Conservation (phyloP, 2,797 vertebrate species). For the Crax fasciolata region DNA sequence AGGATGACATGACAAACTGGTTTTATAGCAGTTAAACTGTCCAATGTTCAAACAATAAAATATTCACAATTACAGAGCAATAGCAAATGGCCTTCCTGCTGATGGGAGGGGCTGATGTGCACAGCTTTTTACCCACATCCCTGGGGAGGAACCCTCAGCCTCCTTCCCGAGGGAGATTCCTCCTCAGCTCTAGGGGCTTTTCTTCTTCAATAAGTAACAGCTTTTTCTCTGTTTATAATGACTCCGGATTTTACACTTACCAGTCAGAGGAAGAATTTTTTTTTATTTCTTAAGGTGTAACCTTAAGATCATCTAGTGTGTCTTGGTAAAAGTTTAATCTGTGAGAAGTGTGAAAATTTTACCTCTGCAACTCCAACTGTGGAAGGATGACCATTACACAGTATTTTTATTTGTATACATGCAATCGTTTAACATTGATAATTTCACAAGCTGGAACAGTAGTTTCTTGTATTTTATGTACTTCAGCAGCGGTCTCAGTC, state of each 20-base stretch:
- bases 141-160: background rate
- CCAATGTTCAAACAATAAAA: slow-evolving; percentile 62
- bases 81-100: slow-evolving; percentile 7
- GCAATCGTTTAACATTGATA: background rate
- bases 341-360: background rate
- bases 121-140: slow-evolving; percentile 4
- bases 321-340: background rate
- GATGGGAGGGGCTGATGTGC: slow-evolving; percentile 9
- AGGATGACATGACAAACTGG: background rate
- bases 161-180: background rate
- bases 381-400: background rate
- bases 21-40: slow-evolving; percentile 35
- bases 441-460: background rate
- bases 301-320: background rate
- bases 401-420: background rate
- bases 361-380: background rate
- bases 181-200: background rate
- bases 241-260: background rate
- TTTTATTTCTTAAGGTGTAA: background rate
- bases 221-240: background rate
- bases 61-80: slow-evolving; percentile 37
- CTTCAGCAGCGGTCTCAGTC: background rate
- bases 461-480: background rate
- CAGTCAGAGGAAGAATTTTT: background rate
- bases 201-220: background rate